Percentiles rank a stretch among this genome's conserved stretches.
phyloP scores from a whole-genome alignment of 2,113 vertebrate genomes.

The Ochotona princeps region DNA sequence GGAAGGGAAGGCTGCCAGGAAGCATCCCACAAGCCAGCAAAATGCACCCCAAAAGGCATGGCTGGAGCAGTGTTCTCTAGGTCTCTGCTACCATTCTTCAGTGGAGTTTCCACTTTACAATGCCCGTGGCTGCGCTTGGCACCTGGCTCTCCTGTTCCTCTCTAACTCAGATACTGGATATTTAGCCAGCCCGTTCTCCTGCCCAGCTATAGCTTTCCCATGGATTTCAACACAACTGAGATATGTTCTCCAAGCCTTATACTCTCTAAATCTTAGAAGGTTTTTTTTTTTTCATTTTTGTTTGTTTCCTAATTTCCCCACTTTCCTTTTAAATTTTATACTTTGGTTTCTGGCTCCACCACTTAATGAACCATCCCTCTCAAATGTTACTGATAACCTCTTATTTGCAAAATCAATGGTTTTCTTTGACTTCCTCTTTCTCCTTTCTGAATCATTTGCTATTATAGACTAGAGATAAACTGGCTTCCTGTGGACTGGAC shows the following conservation, averaged over 20 bases:
- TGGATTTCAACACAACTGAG: background rate
- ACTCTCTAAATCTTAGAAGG: background rate
- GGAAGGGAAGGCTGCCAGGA: fast-evolving
- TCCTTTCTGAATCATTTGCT: background rate
- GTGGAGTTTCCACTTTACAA: background rate
- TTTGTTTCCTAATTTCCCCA: background rate
- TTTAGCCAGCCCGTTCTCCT: background rate
- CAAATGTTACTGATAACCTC: background rate
- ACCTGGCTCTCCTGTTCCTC: too few relatives aligned
- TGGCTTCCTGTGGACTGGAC: background rate
- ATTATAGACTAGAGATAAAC: background rate
- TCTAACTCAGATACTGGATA: background rate
- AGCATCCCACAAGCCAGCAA: background rate
- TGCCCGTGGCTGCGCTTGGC: background rate
- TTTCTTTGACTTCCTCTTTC: background rate
- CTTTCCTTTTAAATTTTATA: background rate
- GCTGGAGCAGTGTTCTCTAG: background rate
- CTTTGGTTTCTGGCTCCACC: background rate
- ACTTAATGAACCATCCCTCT: background rate
- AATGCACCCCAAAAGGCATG: too few relatives aligned
- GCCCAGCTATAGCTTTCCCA: background rate
- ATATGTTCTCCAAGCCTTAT: background rate
- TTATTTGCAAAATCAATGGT: background rate
- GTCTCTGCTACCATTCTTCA: too few relatives aligned
- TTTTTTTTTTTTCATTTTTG: background rate